phyloP scores from a whole-genome alignment of 2,888 invertebrate genomes.

The Idaea aversata region DNA sequence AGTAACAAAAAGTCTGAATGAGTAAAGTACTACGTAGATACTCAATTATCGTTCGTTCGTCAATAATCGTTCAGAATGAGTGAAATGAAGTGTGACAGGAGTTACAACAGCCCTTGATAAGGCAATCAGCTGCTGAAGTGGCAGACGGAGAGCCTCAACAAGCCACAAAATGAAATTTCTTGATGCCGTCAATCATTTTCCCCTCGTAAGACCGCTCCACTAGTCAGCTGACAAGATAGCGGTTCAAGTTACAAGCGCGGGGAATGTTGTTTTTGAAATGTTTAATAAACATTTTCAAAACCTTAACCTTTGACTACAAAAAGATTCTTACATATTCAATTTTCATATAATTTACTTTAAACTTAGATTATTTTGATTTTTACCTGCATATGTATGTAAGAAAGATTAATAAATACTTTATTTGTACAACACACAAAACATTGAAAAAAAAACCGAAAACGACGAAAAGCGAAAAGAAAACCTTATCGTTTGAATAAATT shows the following conservation, averaged over 20 bases:
- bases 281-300: not conserved
- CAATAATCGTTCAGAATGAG: conserved; percentile 54
- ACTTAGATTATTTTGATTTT: too few species aligned
- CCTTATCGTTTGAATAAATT: too few species aligned
- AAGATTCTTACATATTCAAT: too few species aligned
- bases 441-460: too few species aligned
- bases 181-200: conserved; percentile 77
- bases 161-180: conserved; percentile 79
- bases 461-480: too few species aligned
- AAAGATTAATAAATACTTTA: too few species aligned
- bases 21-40: conserved; percentile 22
- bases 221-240: conserved; percentile 41
- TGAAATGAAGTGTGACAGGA: conserved; percentile 65
- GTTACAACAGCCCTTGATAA: conserved; percentile 61
- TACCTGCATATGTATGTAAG: too few species aligned
- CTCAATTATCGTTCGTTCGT: conserved; percentile 50
- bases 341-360: too few species aligned
- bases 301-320: too few species aligned
- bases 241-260: conserved; percentile 31
- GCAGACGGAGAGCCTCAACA: conserved; percentile 67
- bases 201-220: conserved; percentile 55
- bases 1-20: conserved; percentile 28
- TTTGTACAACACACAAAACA: too few species aligned
- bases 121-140: conserved; percentile 57
- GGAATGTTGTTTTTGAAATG: conserved; percentile 4